Evolutionary conservation across 2,888 invertebrate species (phyloP), one percentile per base, ranked within the genome.

Genomic region (Phania funesta): DNA sequence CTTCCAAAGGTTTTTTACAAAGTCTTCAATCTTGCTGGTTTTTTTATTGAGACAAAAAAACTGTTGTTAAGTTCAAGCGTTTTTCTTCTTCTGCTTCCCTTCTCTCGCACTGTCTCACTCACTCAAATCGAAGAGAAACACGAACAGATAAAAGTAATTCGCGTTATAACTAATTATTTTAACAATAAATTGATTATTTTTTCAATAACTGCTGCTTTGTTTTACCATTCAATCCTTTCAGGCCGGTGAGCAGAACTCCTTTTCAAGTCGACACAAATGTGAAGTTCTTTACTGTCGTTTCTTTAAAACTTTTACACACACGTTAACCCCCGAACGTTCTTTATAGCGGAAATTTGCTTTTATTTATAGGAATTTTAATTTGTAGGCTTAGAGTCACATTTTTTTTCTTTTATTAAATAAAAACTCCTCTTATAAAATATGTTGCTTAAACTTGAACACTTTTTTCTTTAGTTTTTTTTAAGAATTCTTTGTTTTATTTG

Each of bases 1-100:
- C 91, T 91, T 90, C 91, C 91, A 91, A 90, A 91, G 86, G 86
- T 91, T 90, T 88, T 89, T 91, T 87, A 90, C 90, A 87, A 91
- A 90, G 88, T 90, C 90, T 91, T 91, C 91, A 91, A 91, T 91
- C 88, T 91, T 91, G 90, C 89, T 90, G 88, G 85, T 87, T 90
- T 65, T 90, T 86, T 86, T 86, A 83, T 60, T 84, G 79, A 60
- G 32, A 52, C 54, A 26, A 50, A 54, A 73, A 18, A 73, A 41
- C 41, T 32, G 68, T 54, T 75, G 46, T 67, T 50, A 44, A 13
- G 16, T 44, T 29, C 24, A 22, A 18, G 32, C 58, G 65, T 22
- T 50, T 13, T 58, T 35, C 38, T 56, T 24, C 64, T 41, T 3
- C 16, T 8, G 6, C 0, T 48, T 8, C n/a, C 13, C 22, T 5